Percentiles rank a stretch among this genome's conserved stretches.
phyloP scores from a whole-genome alignment of 2,888 invertebrate genomes.

The Heliconius sara region DNA sequence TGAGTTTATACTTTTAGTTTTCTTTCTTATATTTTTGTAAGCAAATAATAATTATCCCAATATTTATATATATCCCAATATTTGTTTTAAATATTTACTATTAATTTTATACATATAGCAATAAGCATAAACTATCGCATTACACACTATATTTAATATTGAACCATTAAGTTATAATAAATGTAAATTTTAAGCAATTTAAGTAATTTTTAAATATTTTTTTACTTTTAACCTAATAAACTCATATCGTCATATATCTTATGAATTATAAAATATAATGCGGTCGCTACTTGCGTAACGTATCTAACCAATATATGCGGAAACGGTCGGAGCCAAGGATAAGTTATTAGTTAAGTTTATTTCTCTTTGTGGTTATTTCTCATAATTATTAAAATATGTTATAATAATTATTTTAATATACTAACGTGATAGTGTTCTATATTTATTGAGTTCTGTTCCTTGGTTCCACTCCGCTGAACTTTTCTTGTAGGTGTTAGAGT shows the following conservation, averaged over 20 bases:
- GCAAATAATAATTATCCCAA: too few species aligned
- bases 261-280: background rate
- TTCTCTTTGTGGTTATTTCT: constrained; percentile 31
- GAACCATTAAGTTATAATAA: background rate
- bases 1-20: too few species aligned
- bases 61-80: too few species aligned
- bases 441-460: background rate
- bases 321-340: constrained; percentile 16
- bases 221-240: background rate
- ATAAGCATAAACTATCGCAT: too few species aligned
- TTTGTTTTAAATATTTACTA: too few species aligned
- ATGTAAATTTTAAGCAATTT: background rate
- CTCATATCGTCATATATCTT: background rate
- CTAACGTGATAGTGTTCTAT: background rate
- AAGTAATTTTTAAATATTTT: background rate
- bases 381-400: background rate
- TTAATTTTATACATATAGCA: too few species aligned
- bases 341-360: constrained; percentile 12
- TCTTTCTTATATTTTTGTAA: too few species aligned
- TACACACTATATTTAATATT: too few species aligned
- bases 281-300: background rate
- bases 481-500: constrained; percentile 1
- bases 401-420: background rate
- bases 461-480: background rate
- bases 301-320: constrained; percentile 23